Conservation (phyloP, 2,888 invertebrate genomes). For the Tipula vernalis region DNA sequence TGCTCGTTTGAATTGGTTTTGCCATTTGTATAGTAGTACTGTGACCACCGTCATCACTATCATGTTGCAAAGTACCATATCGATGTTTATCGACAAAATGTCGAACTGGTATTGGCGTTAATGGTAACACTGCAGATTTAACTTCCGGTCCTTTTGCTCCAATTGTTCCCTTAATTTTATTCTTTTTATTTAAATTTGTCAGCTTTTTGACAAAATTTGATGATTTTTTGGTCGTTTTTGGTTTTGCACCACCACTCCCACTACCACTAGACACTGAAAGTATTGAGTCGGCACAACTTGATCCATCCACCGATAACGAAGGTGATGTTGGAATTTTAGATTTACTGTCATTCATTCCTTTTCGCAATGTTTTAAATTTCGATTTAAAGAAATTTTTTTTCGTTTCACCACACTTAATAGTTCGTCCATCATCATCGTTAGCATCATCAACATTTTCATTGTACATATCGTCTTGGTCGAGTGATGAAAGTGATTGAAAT, state of each 20-base stretch:
- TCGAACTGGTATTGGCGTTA: neutral
- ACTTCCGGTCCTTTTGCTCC: neutral
- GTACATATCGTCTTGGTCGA: neutral
- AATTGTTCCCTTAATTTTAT: neutral
- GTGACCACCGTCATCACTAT: neutral
- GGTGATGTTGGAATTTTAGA: neutral
- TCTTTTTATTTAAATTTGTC: neutral
- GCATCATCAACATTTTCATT: neutral
- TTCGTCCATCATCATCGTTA: neutral
- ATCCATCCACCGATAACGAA: neutral
- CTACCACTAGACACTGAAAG: neutral
- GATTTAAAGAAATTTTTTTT: neutral
- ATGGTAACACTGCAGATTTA: neutral
- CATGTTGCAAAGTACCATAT: neutral
- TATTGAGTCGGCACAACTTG: neutral
- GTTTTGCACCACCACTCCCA: neutral
- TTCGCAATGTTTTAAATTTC: neutral
- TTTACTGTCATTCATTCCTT: neutral
- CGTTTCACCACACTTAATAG: neutral
- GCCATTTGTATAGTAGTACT: neutral
- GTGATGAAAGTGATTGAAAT: neutral
- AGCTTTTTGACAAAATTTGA: neutral
- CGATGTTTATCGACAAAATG: neutral
- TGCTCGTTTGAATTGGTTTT: constrained; percentile 12
- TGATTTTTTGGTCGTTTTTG: neutral